A percentile compares a stretch with the other conserved stretches of the same genome.
Conservation (phyloP, 2,888 invertebrate genomes). For the Blastobasis adustella region DNA sequence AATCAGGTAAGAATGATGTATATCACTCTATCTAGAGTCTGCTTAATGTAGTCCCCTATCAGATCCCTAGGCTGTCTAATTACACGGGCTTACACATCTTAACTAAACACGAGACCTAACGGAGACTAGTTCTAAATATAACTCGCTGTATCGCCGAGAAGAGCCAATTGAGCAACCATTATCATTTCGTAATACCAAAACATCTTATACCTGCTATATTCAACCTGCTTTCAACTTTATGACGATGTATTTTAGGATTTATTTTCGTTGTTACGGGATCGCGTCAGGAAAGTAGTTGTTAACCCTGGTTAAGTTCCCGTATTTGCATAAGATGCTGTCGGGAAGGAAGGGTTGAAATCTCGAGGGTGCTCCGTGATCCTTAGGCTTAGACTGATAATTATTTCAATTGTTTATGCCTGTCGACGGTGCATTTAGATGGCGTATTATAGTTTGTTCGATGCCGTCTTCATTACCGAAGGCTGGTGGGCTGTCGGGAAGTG, state of each 20-base stretch:
- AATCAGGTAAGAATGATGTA: too few species aligned
- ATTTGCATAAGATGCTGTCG: conserved; percentile 73
- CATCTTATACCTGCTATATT: conserved; percentile 5
- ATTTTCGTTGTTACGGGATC: background rate
- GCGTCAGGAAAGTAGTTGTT: conserved; percentile 21
- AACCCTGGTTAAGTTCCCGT: conserved; percentile 47
- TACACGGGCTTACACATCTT: too few species aligned
- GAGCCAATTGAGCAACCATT: conserved; percentile 67
- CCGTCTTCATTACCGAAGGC: conserved; percentile 57
- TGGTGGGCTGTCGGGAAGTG: conserved; percentile 47
- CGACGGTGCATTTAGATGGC: conserved; percentile 72
- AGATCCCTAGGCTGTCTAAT: too few species aligned
- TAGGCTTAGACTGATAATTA: conserved; percentile 73
- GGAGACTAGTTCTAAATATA: conserved; percentile 31
- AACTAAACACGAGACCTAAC: too few species aligned
- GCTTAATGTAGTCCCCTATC: too few species aligned
- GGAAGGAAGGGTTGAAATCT: conserved; percentile 68
- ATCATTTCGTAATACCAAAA: conserved; percentile 23
- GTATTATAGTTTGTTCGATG: conserved; percentile 69
- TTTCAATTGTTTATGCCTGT: conserved; percentile 75
- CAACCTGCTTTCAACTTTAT: conserved; percentile 16
- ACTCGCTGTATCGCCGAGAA: conserved; percentile 49
- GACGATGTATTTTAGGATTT: rapidly evolving
- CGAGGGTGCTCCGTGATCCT: conserved; percentile 63
- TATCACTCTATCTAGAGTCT: too few species aligned